Base-by-base conservation (phyloP, 2,888 invertebrate species). In the Melanostoma scalare region DNA sequence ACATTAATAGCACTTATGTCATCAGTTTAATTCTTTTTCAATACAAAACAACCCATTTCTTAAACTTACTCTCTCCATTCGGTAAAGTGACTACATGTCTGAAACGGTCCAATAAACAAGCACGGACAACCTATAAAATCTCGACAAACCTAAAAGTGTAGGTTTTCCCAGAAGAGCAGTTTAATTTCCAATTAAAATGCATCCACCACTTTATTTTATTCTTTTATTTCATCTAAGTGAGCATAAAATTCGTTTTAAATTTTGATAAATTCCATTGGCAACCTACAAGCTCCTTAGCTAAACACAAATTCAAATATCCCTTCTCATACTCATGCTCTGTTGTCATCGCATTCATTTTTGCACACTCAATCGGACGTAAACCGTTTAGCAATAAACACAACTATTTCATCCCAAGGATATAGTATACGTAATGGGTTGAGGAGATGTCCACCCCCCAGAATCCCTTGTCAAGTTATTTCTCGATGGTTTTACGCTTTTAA, bases 331-430 rank as follows among this genome's bases (percentile, higher is more conserved):
- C 9, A 6, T 3, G 5, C 6, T 52, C 3, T 9, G 38, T 8
- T 48, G 2, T 48, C 30, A 20, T 20, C 20, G 20, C 5, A 33
- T 33, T 33, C 31, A 6, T n/a, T 9, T 31, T 40, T 58, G 10
- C 44, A 73, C 67, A 84, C 46, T 74, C 79, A 79, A 79, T 78
- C 58, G 71, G 67, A 84, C 61, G 60, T 84, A 79, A 84, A 84
- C 79, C 84, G 74, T 75, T 84, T 79, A 84, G 79, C 84, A 84
- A 79, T 79, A 79, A 79, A 79, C 75, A 75, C 79, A 44, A 78
- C 71, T 71, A 84, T 79, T 67, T 75, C 53, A 63, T 63, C 69
- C 67, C 42, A 71, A 52, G 44, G 60, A 48, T 38, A 44, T 9
- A n/a, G n/a, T n/a, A 42, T 35, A 31, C 31, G 68, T 63, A 68